Percentiles rank a stretch among this genome's conserved stretches.
Evolutionary conservation across 1,140 invertebrate genomes (phyloP).

Genomic region (Heliconius nattereri): DNA sequence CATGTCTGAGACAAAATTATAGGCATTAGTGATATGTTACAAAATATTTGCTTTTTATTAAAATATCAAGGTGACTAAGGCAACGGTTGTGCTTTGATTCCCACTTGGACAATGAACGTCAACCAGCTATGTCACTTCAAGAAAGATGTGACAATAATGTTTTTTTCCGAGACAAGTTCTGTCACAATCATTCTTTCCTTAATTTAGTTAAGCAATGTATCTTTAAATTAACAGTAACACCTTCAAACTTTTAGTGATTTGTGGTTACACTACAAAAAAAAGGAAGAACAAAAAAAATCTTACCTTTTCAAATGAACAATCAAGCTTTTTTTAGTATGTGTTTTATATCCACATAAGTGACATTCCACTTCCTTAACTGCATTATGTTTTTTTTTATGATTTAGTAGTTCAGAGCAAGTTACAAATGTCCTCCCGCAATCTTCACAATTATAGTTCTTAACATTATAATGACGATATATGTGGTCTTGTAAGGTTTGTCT

Average conservation of each 20-base stretch:
- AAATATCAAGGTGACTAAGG: too few relatives aligned
- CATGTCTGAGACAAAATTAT: constrained; percentile 59
- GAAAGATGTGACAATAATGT: too few relatives aligned
- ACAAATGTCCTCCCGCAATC: constrained; percentile 77
- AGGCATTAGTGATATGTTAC: background rate
- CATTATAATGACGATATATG: constrained; percentile 75
- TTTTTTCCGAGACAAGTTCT: too few relatives aligned
- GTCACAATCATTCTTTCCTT: background rate
- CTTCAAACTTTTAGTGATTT: background rate
- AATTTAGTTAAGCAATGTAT: too few relatives aligned
- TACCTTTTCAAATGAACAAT: constrained; percentile 75
- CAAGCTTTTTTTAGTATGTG: constrained; percentile 77
- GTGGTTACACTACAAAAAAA: background rate
- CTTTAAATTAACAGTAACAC: background rate
- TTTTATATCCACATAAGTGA: constrained; percentile 77
- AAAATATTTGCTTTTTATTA: background rate
- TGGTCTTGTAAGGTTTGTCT: constrained; percentile 69
- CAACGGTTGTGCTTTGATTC: background rate
- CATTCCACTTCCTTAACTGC: constrained; percentile 68
- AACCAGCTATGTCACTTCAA: too few relatives aligned
- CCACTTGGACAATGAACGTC: too few relatives aligned
- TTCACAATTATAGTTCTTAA: constrained; percentile 77
- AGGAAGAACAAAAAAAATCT: background rate
- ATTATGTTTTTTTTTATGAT: constrained; percentile 72
- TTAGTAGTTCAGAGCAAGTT: constrained; percentile 71